A percentile compares a stretch with the other conserved stretches of the same genome.
phyloP scores from a whole-genome alignment of 2,888 invertebrate genomes.

The Netelia fuscicornis region DNA sequence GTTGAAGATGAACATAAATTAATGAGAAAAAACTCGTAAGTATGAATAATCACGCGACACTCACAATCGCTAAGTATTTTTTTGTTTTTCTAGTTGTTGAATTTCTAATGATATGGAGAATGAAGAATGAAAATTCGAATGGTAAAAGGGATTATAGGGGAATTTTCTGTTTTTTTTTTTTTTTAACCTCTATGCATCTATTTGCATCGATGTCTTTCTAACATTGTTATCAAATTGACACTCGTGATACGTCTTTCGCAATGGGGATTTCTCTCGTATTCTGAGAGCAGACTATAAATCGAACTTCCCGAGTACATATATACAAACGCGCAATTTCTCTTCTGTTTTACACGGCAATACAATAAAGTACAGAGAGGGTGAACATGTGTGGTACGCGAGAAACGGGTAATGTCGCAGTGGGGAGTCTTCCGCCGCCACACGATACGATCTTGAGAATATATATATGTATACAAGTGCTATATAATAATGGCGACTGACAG shows the following conservation, averaged over 20 bases:
- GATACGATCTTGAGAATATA: conserved; percentile 50
- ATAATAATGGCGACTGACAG: conserved; percentile 43
- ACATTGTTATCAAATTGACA: conserved; percentile 42
- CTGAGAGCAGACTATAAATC: conserved; percentile 35
- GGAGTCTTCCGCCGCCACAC: conserved; percentile 55
- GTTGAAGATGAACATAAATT: background rate
- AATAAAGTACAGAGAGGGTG: conserved; percentile 49
- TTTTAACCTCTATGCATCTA: background rate
- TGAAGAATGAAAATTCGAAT: background rate
- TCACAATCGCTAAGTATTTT: background rate
- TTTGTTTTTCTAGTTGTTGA: background rate
- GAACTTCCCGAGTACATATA: conserved; percentile 41
- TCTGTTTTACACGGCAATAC: conserved; percentile 53
- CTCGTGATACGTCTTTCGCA: conserved; percentile 38
- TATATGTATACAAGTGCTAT: conserved; percentile 1
- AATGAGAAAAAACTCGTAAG: background rate
- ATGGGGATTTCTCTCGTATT: conserved; percentile 21
- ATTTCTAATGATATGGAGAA: background rate
- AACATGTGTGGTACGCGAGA: conserved; percentile 52
- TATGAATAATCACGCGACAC: background rate
- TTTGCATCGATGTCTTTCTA: background rate
- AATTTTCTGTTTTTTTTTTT: background rate
- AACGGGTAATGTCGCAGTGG: conserved; percentile 60
- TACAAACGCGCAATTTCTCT: conserved; percentile 42
- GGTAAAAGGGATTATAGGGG: no score